Conservation (phyloP, 1,140 invertebrate genomes). For the Aculops lycopersici region DNA sequence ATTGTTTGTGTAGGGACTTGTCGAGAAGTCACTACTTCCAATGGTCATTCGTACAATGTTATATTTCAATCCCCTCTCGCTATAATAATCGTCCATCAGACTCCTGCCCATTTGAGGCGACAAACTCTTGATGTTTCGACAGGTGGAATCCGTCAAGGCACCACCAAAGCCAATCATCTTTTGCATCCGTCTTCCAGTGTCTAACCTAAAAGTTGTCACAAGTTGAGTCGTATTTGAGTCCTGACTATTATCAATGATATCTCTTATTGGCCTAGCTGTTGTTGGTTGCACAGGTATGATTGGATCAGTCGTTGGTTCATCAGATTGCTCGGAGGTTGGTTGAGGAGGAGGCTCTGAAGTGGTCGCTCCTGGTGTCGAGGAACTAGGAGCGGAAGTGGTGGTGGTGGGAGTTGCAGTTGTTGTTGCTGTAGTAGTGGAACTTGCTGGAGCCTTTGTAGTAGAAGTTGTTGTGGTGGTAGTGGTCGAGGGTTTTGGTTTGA, state of each 20-base stretch:
- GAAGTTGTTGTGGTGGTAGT: not conserved
- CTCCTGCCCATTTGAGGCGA: not conserved
- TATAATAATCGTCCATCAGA: constrained; percentile 5
- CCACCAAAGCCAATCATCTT: constrained; percentile 3
- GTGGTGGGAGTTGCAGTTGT: not conserved
- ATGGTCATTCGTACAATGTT: constrained; percentile 40
- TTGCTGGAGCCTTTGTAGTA: not conserved
- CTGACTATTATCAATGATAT: not conserved
- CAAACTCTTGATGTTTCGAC: constrained; percentile 1
- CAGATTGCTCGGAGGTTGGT: too few relatives aligned
- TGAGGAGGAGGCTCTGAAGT: not conserved
- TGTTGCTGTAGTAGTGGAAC: not conserved
- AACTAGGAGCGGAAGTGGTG: not conserved
- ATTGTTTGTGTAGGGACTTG: constrained; percentile 30
- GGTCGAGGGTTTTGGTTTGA: not conserved
- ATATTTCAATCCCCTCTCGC: constrained; percentile 26
- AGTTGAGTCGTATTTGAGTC: not conserved
- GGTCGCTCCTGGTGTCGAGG: not conserved
- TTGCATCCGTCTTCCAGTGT: not conserved
- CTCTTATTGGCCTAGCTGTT: not conserved
- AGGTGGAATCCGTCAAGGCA: constrained; percentile 1
- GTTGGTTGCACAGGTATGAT: not conserved
- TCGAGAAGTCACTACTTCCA: constrained; percentile 46
- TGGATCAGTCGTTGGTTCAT: not conserved
- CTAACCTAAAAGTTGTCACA: not conserved